These are phyloP conservation scores for Hylomyscus alleni DNA, from an alignment of 2,797 vertebrate genomes.

Conservation along the genomic window DNA sequence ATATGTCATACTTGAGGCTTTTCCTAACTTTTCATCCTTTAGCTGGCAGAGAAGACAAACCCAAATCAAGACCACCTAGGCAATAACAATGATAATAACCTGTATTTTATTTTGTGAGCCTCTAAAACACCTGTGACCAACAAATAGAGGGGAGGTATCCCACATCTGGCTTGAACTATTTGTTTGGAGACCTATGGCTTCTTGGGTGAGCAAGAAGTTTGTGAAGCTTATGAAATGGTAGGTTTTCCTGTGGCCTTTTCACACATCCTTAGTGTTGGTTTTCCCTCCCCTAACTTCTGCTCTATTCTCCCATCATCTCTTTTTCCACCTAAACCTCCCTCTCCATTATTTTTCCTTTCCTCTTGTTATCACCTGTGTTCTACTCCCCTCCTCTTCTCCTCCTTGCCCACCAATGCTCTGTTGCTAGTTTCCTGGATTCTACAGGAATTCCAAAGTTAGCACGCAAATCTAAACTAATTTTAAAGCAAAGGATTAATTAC, in stretches of 20 bases:
- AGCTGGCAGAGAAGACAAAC: neutral
- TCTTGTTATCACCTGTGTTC: neutral
- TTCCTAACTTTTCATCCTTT: neutral
- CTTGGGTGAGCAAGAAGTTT: neutral
- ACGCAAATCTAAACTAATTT: neutral
- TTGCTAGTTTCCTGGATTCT: neutral
- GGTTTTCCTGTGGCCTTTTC: neutral
- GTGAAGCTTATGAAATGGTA: neutral
- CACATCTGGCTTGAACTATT: neutral
- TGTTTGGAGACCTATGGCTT: neutral
- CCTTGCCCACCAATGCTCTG: neutral
- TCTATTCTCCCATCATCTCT: neutral
- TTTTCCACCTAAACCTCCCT: neutral
- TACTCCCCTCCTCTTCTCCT: too few species aligned
- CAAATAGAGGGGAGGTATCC: neutral
- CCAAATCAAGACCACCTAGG: neutral
- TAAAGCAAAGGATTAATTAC: constrained; percentile 3
- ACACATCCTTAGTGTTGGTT: neutral
- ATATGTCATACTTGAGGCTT: neutral
- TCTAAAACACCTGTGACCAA: neutral
- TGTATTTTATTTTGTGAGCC: too few species aligned
- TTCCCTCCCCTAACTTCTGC: neutral
- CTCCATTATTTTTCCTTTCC: neutral
- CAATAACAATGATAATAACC: neutral
- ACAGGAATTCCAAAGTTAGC: neutral